phyloP scores from a whole-genome alignment of 2,113 vertebrate species.

The Pseudorasbora parva region DNA sequence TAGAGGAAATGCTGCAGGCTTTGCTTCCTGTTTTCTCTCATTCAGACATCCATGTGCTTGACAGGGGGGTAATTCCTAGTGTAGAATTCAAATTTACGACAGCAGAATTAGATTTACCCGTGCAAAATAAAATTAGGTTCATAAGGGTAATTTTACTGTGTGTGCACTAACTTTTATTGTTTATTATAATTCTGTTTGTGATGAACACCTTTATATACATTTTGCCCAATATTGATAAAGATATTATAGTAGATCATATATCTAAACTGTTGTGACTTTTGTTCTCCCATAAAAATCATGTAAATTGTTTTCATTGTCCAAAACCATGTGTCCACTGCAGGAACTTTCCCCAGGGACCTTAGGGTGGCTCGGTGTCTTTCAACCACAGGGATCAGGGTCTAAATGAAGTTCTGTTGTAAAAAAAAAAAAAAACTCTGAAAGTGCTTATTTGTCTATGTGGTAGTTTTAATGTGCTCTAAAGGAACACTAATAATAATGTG shows the following conservation, averaged over 20 bases:
- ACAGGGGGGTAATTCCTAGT: neutral
- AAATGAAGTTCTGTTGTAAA: too few relatives aligned
- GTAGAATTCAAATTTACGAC: neutral
- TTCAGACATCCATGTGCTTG: neutral
- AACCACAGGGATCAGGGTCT: too few relatives aligned
- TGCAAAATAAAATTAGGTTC: neutral
- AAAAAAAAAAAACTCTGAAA: too few relatives aligned
- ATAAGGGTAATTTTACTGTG: neutral
- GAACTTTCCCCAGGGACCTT: too few relatives aligned
- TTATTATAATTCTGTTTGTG: neutral
- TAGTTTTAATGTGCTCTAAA: too few relatives aligned
- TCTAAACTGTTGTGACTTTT: neutral
- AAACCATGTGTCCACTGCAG: too few relatives aligned
- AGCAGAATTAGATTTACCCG: neutral
- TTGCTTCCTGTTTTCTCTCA: neutral
- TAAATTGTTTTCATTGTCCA: neutral
- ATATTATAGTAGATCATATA: neutral
- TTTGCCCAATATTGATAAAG: neutral
- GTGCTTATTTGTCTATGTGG: too few relatives aligned
- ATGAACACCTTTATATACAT: neutral
- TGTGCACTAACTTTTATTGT: neutral
- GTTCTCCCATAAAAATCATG: neutral
- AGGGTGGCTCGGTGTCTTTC: too few relatives aligned
- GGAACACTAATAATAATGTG: too few relatives aligned
- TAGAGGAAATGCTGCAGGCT: constrained; percentile 16